Percentiles rank a stretch among this genome's conserved stretches.
These are phyloP conservation scores for Lepilemur ruficaudatus DNA, from an alignment of 2,797 vertebrate genomes.

Conservation along the genomic window DNA sequence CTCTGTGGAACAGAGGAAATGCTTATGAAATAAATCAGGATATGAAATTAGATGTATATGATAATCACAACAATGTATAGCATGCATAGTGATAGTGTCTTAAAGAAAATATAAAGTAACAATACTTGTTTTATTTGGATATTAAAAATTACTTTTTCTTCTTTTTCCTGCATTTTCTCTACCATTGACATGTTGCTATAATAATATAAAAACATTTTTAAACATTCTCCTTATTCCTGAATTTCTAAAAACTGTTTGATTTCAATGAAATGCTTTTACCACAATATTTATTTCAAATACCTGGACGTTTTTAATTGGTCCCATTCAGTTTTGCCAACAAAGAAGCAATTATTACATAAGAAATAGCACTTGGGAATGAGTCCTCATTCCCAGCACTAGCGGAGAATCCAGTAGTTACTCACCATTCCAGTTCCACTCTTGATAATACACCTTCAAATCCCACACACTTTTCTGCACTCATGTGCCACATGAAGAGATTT, in stretches of 20 bases:
- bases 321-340: not conserved
- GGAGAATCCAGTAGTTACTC: not conserved
- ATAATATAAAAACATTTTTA: slow-evolving; percentile 8
- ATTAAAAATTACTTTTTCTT: not conserved
- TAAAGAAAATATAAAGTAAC: not conserved
- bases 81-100: not conserved
- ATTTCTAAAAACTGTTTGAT: not conserved
- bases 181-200: not conserved
- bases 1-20: not conserved
- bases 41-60: not conserved
- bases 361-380: not conserved
- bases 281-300: not conserved
- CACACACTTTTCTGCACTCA: not conserved
- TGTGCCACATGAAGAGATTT: not conserved
- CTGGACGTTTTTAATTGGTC: not conserved
- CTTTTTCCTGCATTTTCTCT: not conserved
- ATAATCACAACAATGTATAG: not conserved
- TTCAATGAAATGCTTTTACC: not conserved
- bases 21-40: not conserved
- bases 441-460: not conserved
- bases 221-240: not conserved
- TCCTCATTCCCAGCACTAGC: not conserved
- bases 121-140: not conserved
- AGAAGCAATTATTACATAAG: not conserved
- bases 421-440: not conserved